Evolutionary conservation across 1,140 invertebrate genomes (phyloP).

Genomic region (Proctacanthus coquilletti): DNA sequence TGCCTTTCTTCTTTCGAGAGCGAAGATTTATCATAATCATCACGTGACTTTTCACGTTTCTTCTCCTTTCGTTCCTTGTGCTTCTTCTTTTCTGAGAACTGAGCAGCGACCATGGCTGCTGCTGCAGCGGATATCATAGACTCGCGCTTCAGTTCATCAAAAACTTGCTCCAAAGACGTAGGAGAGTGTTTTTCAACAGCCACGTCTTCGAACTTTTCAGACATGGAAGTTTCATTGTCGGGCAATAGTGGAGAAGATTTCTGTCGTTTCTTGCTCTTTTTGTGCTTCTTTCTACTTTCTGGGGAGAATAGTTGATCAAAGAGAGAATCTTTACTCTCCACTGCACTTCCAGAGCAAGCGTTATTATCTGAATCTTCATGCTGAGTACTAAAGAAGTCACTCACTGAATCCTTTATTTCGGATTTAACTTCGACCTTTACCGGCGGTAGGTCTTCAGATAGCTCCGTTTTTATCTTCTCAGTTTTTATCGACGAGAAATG

Average conservation of each 20-base stretch:
- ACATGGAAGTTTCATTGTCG: conserved; percentile 13
- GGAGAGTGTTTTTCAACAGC: background rate
- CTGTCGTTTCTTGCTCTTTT: conserved; percentile 66
- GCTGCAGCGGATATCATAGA: background rate
- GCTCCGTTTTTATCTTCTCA: background rate
- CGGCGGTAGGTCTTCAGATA: too few species aligned
- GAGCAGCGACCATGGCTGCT: background rate
- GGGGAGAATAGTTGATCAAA: conserved; percentile 15
- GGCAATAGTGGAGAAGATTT: conserved; percentile 40
- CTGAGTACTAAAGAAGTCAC: conserved; percentile 9
- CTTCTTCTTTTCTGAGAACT: conserved; percentile 38
- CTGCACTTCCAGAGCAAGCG: too few species aligned
- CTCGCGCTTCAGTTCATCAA: conserved; percentile 11
- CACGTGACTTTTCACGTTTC: conserved; percentile 47
- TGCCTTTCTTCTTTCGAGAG: conserved; percentile 25
- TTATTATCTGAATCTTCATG: background rate
- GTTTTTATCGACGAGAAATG: background rate
- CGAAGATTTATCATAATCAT: conserved; percentile 42
- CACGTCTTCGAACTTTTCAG: conserved; percentile 1
- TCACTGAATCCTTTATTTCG: conserved; percentile 20
- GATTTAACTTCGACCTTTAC: too few species aligned
- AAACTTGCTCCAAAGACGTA: conserved; percentile 6
- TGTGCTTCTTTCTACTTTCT: conserved; percentile 56
- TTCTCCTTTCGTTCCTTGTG: conserved; percentile 48
- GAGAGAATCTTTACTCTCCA: conserved; percentile 7